phyloP scores from a whole-genome alignment of 1,140 invertebrate species.

The Ptiloglossa arizonensis region DNA sequence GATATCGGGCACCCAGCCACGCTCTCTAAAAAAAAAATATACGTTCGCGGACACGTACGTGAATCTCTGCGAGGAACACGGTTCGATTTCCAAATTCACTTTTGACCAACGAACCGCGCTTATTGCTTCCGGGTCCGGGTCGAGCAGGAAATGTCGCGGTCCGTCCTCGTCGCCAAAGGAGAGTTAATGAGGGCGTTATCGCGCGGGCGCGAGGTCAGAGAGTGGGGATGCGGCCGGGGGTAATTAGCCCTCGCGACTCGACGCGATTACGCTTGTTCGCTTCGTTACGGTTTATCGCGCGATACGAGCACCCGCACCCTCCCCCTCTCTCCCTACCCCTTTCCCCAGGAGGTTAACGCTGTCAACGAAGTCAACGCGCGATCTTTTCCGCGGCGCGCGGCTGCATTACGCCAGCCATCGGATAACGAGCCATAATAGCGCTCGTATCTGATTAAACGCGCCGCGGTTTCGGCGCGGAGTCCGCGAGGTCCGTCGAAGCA shows the following conservation, averaged over 20 bases:
- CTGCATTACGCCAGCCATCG: background rate
- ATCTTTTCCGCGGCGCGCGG: constrained; percentile 15
- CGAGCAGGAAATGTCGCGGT: background rate
- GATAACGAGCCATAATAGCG: constrained; percentile 38
- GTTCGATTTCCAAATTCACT: background rate
- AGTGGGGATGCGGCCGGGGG: background rate
- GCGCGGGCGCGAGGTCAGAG: no score
- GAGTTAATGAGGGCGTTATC: background rate
- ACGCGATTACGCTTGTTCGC: constrained; percentile 6
- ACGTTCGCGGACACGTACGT: no score
- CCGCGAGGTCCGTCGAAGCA: constrained; percentile 5
- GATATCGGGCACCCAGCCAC: background rate
- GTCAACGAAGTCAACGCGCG: constrained; percentile 4
- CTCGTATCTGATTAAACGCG: constrained; percentile 25
- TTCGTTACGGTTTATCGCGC: constrained; percentile 22
- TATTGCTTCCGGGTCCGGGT: constrained; percentile 8
- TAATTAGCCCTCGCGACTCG: constrained; percentile 4
- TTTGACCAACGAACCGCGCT: constrained; percentile 7
- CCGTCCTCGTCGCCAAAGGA: background rate
- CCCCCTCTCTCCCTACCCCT: no score
- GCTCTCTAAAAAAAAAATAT: no score
- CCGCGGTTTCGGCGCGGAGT: background rate
- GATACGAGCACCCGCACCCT: background rate
- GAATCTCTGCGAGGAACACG: background rate
- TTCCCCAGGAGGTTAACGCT: constrained; percentile 13